Conservation (phyloP, 2,888 invertebrate species). For the Acrobasis repandana region DNA sequence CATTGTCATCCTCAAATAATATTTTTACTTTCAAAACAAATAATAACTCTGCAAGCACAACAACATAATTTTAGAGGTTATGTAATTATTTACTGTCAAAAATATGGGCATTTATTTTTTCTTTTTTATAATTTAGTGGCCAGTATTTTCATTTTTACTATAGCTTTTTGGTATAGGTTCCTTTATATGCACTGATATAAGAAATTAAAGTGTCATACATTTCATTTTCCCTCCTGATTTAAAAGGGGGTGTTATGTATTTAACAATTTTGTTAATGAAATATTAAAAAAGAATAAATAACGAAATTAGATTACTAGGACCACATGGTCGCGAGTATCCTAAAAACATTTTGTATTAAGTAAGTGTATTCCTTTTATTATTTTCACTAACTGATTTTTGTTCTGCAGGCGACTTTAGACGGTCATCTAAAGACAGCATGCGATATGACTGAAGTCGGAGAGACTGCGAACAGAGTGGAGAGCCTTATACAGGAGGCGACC, state of each 20-base stretch:
- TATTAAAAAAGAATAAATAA: too few relatives aligned
- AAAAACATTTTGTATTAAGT: too few relatives aligned
- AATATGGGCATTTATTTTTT: constrained; percentile 19
- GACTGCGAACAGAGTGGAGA: constrained; percentile 91
- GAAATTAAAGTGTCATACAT: too few relatives aligned
- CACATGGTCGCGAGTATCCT: too few relatives aligned
- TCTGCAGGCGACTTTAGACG: constrained; percentile 87
- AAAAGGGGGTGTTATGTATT: too few relatives aligned
- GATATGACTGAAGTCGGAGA: constrained; percentile 96
- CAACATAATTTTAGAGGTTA: constrained; percentile 9
- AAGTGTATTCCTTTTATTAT: too few relatives aligned
- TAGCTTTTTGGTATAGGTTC: not conserved
- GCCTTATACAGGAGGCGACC: constrained; percentile 89
- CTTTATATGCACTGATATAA: not conserved
- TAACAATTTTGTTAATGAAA: too few relatives aligned
- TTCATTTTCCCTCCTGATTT: too few relatives aligned
- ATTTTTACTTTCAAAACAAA: not conserved
- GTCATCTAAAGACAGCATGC: constrained; percentile 89
- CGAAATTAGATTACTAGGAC: too few relatives aligned
- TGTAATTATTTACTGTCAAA: not conserved
- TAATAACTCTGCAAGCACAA: not conserved
- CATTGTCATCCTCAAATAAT: constrained; percentile 51
- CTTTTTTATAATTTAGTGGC: constrained; percentile 20
- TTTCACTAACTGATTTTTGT: not conserved
- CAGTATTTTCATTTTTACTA: not conserved